Base-by-base conservation (phyloP, 2,888 invertebrate genomes). In the Drosophila limbata region DNA sequence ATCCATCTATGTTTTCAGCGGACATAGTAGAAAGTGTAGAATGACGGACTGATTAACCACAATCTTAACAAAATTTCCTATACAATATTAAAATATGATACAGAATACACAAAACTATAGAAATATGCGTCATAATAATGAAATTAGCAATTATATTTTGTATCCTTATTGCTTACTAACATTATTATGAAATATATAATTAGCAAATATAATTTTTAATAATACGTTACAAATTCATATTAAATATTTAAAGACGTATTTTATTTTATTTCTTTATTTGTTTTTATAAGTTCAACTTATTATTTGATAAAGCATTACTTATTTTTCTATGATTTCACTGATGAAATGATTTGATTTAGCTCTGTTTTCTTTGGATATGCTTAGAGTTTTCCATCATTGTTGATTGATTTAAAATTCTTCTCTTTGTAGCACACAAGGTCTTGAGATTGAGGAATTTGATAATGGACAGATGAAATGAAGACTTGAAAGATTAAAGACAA, bases 371-470 rank as follows among this genome's bases (percentile, higher is more conserved):
- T 6, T 11, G 13, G 19, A 35, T 19, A 10, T 19, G 6, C 1
- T 48, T 17, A 1, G 11, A 45, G 45, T n/a, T 25, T 21, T 15
- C n/a, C 50, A 21, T 19, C 4, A 50, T 19, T 21, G 25, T 31
- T 59, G 57, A 59, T 33, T 50, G 50, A 60, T 35, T 53, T 45
- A 5, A n/a, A 60, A 57, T 63, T 57, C 42, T 73, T 75, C 56
- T 77, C 56, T 33, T 75, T 74, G 21, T 57, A 75, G 75, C 69
- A 73, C 69, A 60, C 68, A 59, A 63, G 37, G 56, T 53, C 73
- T 56, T 68, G 37, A 68, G 60, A 61, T 53, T 51, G 50, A 78
- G 53, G 57, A 31, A 50, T 57, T 69, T 42, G 40, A 77, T 45
- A 60, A 67, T 60, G 73, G 60, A 60, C 39, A 56, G 25, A 51